Base-by-base conservation (phyloP, 2,888 invertebrate genomes). In the Cheilosia soror region DNA sequence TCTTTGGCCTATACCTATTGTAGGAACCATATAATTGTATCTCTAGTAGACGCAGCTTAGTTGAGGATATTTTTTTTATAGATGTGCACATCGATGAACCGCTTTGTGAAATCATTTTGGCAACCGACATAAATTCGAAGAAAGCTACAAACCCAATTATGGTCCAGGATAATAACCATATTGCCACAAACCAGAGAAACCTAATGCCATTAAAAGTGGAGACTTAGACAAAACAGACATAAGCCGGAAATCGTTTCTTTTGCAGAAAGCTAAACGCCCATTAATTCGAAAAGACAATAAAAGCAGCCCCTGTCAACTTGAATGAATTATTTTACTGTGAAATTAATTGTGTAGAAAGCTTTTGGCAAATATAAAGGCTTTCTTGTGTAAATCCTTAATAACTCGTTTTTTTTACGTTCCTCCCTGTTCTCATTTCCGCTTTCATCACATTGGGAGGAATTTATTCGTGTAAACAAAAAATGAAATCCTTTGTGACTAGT, bases 221-320 rank as follows among this genome's bases (percentile, higher is more conserved):
- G 15, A 15, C 40, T 29, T 71, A 71, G 40, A 51, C 37, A 40
- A 20, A 71, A 15, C 55, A 73, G 49, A 60, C 31, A 31, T 65
- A 65, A 57, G 47, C 44, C 49, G 53, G 53, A 62, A 62, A 51
- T 53, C 51, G 72, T 63, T 63, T 27, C 44, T 55, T 40, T 33
- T 51, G 31, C 44, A 11, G 27, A 25, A 63, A 55, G 55, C 55
- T 55, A 55, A 55, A 31, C 51, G 7, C 13, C 69, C 84, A 84
- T 84, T 84, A 80, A 84, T 84, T 84, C 71, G 80, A 65, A 49
- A 75, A 76, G 80, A 80, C 77, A 80, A 84, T 84, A 84, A 84
- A 84, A 84, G 60, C 84, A 75, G 47, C 84, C 75, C 47, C 69
- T 84, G 84, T 84, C 84, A 80, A 65, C 80, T 80, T 40, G 53